These are phyloP conservation scores for Lucifuga dentata DNA, from an alignment of 2,113 vertebrate species.

Conservation along the genomic window DNA sequence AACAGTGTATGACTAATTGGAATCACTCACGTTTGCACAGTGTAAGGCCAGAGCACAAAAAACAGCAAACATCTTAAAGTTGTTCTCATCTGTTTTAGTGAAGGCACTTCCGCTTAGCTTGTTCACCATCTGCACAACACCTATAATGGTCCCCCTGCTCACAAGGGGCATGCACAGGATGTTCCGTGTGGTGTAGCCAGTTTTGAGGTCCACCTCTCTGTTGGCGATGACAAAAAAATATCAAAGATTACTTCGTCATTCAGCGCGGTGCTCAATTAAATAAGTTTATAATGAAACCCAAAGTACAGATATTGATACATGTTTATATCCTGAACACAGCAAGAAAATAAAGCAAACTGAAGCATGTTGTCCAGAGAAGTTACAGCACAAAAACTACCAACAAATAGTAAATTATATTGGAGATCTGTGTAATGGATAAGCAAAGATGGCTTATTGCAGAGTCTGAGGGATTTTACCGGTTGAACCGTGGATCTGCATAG, in stretches of 20 bases:
- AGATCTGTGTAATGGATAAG: not conserved
- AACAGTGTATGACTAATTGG: not conserved
- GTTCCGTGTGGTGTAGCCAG: conserved; percentile 97
- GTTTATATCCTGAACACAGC: no score
- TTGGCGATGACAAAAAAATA: not conserved
- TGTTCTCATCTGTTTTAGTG: conserved; percentile 99
- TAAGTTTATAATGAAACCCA: not conserved
- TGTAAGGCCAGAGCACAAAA: conserved; percentile 99
- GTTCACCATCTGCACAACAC: conserved; percentile 99
- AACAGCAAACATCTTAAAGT: conserved; percentile 99
- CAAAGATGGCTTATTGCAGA: not conserved
- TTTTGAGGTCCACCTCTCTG: conserved; percentile 98
- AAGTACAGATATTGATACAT: not conserved
- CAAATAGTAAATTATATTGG: not conserved
- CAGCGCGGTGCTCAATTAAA: no score
- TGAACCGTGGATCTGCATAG: conserved; percentile 99
- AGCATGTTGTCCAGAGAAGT: not conserved
- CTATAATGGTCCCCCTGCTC: conserved; percentile 95
- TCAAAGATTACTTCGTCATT: no score
- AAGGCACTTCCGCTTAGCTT: conserved; percentile 99
- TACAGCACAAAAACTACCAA: not conserved
- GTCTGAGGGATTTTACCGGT: conserved; percentile 85
- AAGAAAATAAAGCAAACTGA: not conserved
- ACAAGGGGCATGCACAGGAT: conserved; percentile 99
- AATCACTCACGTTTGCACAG: conserved; percentile 97